A percentile compares a stretch with the other conserved stretches of the same genome.
Conservation (phyloP, 2,113 vertebrate genomes). For the Penelope pileata region DNA sequence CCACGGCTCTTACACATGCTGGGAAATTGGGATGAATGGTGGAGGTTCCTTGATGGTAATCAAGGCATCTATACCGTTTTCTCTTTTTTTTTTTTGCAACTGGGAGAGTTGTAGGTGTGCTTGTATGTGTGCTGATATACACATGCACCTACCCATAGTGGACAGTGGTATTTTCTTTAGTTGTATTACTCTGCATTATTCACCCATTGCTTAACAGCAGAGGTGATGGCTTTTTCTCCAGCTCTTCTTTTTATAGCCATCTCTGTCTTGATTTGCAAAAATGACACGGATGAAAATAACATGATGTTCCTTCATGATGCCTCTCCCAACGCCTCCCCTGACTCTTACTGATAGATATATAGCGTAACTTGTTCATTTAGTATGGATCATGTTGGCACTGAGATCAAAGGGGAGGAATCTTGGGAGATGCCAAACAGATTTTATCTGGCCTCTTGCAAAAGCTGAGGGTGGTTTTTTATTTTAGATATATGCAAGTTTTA, state of each 20-base stretch:
- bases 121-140: background rate
- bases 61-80: background rate
- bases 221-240: background rate
- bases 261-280: conserved; percentile 30
- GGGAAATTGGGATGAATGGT: background rate
- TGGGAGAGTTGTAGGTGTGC: background rate
- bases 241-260: background rate
- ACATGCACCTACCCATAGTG: background rate
- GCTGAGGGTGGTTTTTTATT: background rate
- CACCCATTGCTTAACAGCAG: background rate
- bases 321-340: background rate
- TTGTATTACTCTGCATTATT: background rate
- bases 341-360: conserved; percentile 34
- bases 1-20: background rate
- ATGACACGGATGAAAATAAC: conserved; percentile 16
- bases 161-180: background rate
- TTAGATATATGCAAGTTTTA: no score
- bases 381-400: conserved; percentile 50
- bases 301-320: conserved; percentile 17
- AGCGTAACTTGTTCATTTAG: conserved; percentile 43
- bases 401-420: conserved; percentile 50
- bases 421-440: conserved; percentile 42
- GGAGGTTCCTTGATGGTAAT: background rate
- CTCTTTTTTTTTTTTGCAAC: background rate
- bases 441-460: conserved; percentile 44